Conservation (phyloP, 1,140 invertebrate species). For the Samia ricini region DNA sequence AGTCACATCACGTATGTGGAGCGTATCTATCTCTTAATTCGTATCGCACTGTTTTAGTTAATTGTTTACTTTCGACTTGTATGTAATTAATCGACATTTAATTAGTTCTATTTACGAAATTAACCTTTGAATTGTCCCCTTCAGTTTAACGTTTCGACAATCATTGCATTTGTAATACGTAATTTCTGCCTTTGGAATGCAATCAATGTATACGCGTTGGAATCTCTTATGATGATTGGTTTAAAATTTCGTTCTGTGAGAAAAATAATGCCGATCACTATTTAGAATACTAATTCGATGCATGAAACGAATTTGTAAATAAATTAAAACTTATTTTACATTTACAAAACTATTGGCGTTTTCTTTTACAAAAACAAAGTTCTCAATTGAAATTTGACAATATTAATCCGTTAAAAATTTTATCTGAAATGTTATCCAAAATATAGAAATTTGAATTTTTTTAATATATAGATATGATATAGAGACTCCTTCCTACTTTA, state of each 20-base stretch:
- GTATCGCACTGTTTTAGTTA: conserved; percentile 41
- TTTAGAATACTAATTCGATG: not conserved
- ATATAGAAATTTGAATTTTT: too few species aligned
- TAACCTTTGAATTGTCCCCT: not conserved
- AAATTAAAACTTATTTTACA: too few species aligned
- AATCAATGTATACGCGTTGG: not conserved
- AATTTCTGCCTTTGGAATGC: not conserved
- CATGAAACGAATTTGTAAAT: not conserved
- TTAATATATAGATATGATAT: too few species aligned
- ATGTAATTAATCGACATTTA: conserved; percentile 46
- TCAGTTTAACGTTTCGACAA: not conserved
- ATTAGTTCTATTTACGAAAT: conserved; percentile 10
- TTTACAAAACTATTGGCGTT: too few species aligned
- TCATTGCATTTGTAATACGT: not conserved
- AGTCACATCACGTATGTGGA: conserved; percentile 48
- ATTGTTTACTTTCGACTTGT: conserved; percentile 52
- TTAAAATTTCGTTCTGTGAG: not conserved
- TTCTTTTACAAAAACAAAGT: too few species aligned
- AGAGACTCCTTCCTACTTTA: too few species aligned
- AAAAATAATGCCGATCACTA: not conserved
- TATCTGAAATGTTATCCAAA: too few species aligned
- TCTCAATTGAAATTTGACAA: too few species aligned
- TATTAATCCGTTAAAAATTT: too few species aligned
- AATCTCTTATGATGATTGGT: not conserved
- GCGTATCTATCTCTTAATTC: conserved; percentile 31